A percentile compares a stretch with the other conserved stretches of the same genome.
Conservation (phyloP, 2,888 invertebrate species). For the Isotomurus palustris region DNA sequence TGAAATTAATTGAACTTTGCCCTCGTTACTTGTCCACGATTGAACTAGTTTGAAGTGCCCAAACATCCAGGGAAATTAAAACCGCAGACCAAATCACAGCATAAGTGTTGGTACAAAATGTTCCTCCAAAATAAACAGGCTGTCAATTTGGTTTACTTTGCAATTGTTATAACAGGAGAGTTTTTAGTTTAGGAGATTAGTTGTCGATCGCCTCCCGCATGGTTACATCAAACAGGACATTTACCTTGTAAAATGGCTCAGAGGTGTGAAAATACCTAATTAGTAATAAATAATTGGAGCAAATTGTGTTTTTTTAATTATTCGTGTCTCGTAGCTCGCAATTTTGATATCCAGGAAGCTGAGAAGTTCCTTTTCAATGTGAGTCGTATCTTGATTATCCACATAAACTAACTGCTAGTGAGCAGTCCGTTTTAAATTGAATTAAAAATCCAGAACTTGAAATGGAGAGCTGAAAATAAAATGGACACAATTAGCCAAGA, state of each 20-base stretch:
- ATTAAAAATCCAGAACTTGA: not conserved
- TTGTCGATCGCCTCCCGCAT: not conserved
- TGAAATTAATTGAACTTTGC: too few species aligned
- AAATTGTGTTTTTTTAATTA: not conserved
- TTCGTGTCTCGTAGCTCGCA: not conserved
- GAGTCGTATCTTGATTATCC: not conserved
- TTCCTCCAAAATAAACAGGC: too few species aligned
- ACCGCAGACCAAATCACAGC: too few species aligned
- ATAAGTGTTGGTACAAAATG: too few species aligned
- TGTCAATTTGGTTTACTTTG: too few species aligned
- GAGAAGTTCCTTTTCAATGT: not conserved
- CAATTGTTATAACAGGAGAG: too few species aligned
- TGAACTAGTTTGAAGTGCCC: too few species aligned
- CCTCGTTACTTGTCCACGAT: too few species aligned
- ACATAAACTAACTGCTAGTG: too few species aligned
- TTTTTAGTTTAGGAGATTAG: not conserved
- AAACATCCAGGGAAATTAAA: too few species aligned
- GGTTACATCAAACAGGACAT: not conserved
- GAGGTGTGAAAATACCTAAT: not conserved
- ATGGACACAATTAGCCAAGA: conserved; percentile 10
- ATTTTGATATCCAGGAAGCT: not conserved
- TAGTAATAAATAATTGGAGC: not conserved
- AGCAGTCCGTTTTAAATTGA: too few species aligned
- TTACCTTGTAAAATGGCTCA: not conserved
- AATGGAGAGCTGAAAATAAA: conserved; percentile 13